Base-by-base conservation (phyloP, 2,113 vertebrate genomes). In the Mesoclemmys tuberculata region DNA sequence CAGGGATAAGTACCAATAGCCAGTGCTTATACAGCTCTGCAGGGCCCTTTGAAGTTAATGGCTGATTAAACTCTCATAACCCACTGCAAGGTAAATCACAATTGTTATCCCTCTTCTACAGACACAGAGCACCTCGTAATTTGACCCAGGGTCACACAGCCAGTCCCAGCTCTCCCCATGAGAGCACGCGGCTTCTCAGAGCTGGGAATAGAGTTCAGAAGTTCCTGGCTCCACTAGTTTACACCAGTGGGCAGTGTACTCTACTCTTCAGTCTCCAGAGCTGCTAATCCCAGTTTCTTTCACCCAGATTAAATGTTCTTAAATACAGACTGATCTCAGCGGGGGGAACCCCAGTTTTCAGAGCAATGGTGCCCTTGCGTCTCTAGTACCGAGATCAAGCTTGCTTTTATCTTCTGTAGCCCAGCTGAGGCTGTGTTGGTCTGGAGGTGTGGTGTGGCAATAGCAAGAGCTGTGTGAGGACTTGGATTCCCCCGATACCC, bases 41-140 rank as follows among this genome's bases (percentile, higher is more conserved):
- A 86, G 52, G 78, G 52, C 26, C 61, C 92, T 94, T 77, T 51
- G 41, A 22, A 44, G 24, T 92, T 52, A 35, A 44, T 90, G 71
- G 49, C 90, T 93, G 2, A 0, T 87, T 82, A 84, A 52, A 56
- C 93, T 90, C 93, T 71, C 44, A 29, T 74, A 11, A 79, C 55
- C 11, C 46, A 75, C 87, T 90, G 81, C 58, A 38, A 95, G 79
- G 92, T 93, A 95, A 94, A 95, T 96, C 64, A 84, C 49, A 93
- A 75, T 88, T 49, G 81, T 88, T 88, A 87, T 82, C 12, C 46
- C 80, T 80, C 29, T 14, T 93, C 95, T 87, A 93, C 92, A 88
- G 88, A 2, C 0, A 1, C 16, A 87, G 56, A 86, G 86, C 81
- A 74, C 8, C 61, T 5, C 74, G 26, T 52, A 52, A 80, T 94